These are phyloP conservation scores for Oligia latruncula DNA, from an alignment of 2,888 invertebrate species.

Conservation along the genomic window DNA sequence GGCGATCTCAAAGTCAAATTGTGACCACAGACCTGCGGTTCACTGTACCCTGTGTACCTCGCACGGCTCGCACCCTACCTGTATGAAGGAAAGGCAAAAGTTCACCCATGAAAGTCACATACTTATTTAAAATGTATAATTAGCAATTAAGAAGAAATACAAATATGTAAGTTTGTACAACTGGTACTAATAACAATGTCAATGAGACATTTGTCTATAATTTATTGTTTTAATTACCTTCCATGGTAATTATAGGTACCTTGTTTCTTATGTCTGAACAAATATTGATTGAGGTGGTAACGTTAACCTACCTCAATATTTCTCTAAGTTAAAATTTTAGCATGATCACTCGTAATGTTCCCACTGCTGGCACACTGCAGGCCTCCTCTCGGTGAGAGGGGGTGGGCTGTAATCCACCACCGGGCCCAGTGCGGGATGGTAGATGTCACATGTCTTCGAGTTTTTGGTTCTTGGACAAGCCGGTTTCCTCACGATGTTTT, in stretches of 20 bases:
- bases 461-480: no score
- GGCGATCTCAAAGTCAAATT: not conserved
- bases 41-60: not conserved
- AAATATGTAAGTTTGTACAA: slow-evolving; percentile 13
- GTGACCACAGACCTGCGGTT: not conserved
- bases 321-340: not conserved
- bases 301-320: not conserved
- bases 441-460: no score
- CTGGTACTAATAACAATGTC: not conserved
- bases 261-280: not conserved
- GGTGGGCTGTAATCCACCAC: no score
- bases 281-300: not conserved
- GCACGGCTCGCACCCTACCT: not conserved
- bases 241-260: not conserved
- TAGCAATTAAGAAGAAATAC: not conserved
- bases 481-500: no score
- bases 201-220: not conserved
- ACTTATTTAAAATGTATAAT: not conserved
- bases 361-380: no score
- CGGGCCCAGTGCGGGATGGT: no score
- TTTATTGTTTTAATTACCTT: not conserved
- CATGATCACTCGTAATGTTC: no score
- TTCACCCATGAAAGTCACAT: not conserved
- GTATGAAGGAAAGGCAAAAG: slow-evolving; percentile 2
- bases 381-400: no score